Evolutionary conservation across 2,797 vertebrate genomes (phyloP), one percentile per base, ranked within the genome.

Genomic region (Pipistrellus pygmaeus): DNA sequence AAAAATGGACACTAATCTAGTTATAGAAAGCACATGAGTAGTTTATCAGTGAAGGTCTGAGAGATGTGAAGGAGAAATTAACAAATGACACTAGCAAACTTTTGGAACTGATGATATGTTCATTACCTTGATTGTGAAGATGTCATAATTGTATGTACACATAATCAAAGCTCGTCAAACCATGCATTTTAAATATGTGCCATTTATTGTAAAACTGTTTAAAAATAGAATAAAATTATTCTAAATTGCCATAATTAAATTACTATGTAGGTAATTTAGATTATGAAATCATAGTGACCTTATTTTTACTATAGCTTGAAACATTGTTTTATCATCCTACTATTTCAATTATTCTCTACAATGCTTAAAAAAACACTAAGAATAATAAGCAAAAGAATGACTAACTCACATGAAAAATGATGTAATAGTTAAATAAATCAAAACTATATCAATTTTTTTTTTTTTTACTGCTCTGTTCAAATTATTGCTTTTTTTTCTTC

Each of bases 261-360:
- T 27, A 72, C 1, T 18, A 71, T 64, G 32, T 20, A 77, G 27
- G 15, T 60, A 87, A 69, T 30, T 76, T 76, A 60, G 23, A 75
- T 71, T 27, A 82, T 27, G 12, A 6, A 13, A 72, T 41, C 38
- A 75, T 76, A 82, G 48, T 48, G 8, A 85, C n/a, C 35, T 91
- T 83, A 88, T 80, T 89, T 92, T 85, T 57, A 60, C 20, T 51
- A 48, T 41, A 95, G n/a, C 18, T 41, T 73, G 20, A 85, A 92
- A 72, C 25, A 80, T 46, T 57, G 44, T 48, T 72, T 92, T 80
- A 92, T 60, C 15, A 48, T 41, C n/a, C 25, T 57, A 88, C 84
- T 95, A 69, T 73, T 48, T 88, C 46, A 88, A 25, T 46, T 77
- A 78, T 51, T 85, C 41, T 17, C 14, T 23, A 93, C 2, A 69